A percentile compares a stretch with the other conserved stretches of the same genome.
Evolutionary conservation across 2,113 vertebrate species (phyloP).

Genomic region (Scatophagus argus): DNA sequence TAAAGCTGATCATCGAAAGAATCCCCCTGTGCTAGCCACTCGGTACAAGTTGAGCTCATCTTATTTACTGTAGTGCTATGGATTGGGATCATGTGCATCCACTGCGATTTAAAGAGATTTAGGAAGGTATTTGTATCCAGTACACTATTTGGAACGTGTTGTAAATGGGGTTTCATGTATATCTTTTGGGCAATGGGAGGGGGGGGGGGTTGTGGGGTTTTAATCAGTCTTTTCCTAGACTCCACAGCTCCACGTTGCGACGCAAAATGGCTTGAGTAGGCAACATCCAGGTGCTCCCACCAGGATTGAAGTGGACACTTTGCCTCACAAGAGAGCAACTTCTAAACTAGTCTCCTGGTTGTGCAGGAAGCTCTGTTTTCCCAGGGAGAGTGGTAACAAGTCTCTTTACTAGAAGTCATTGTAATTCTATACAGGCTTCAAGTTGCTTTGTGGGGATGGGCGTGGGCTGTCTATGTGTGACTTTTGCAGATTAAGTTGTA

Average conservation of each 20-base stretch:
- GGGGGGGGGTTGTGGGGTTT: conserved; percentile 70
- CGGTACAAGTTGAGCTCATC: conserved; percentile 64
- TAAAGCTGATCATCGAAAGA: conserved; percentile 71
- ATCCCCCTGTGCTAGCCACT: conserved; percentile 60
- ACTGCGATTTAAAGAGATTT: conserved; percentile 67
- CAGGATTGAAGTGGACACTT: conserved; percentile 74
- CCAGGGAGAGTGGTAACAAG: conserved; percentile 75
- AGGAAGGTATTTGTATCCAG: conserved; percentile 77
- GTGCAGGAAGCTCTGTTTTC: conserved; percentile 71
- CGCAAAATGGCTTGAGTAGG: conserved; percentile 74
- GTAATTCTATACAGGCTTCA: conserved; percentile 60
- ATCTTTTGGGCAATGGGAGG: conserved; percentile 51
- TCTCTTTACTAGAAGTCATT: conserved; percentile 72
- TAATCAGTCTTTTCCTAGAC: conserved; percentile 85
- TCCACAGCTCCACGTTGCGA: conserved; percentile 81
- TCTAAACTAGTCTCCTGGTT: conserved; percentile 68
- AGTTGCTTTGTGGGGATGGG: conserved; percentile 73
- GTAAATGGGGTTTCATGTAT: conserved; percentile 44
- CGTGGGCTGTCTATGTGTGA: conserved; percentile 81
- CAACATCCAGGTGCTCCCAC: conserved; percentile 55
- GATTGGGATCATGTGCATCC: conserved; percentile 66
- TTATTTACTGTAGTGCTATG: conserved; percentile 63
- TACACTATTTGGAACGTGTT: conserved; percentile 17
- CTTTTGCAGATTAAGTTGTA: conserved; percentile 84
- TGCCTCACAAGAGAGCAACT: conserved; percentile 68